Conservation (phyloP, 2,797 vertebrate species). For the Betta splendens region DNA sequence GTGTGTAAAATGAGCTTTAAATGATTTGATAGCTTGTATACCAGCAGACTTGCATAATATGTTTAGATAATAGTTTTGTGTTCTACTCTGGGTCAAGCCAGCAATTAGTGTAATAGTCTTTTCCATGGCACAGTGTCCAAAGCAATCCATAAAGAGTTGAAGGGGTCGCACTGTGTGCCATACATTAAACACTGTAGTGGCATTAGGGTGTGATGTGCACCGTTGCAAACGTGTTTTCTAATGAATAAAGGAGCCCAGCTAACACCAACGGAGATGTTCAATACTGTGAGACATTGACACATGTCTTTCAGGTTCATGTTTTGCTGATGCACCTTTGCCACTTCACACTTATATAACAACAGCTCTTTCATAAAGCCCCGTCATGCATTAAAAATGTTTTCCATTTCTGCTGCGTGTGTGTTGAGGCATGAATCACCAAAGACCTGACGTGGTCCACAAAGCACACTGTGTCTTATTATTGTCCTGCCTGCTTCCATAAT, state of each 20-base stretch:
- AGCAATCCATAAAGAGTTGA: slow-evolving; percentile 32
- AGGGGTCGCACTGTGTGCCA: slow-evolving; percentile 16
- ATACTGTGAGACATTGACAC: too few relatives aligned
- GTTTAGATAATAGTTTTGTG: slow-evolving; percentile 42
- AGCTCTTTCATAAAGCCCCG: slow-evolving; percentile 38
- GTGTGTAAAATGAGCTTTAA: slow-evolving; percentile 39
- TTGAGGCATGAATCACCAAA: slow-evolving; percentile 42
- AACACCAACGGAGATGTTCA: slow-evolving; percentile 10
- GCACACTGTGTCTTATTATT: slow-evolving; percentile 36
- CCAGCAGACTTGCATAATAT: slow-evolving; percentile 17
- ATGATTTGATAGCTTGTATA: slow-evolving; percentile 43
- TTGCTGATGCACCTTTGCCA: slow-evolving; percentile 39
- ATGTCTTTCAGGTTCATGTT: slow-evolving; percentile 33
- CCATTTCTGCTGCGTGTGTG: slow-evolving; percentile 44
- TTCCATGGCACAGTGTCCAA: slow-evolving; percentile 30
- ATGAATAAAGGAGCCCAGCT: slow-evolving; percentile 1
- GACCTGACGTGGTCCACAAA: slow-evolving; percentile 46
- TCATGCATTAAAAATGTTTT: slow-evolving; percentile 65
- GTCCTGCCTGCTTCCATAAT: slow-evolving; percentile 36
- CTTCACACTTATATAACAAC: slow-evolving; percentile 57
- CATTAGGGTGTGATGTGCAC: slow-evolving; percentile 27
- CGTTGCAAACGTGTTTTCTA: slow-evolving; percentile 26
- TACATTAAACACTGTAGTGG: slow-evolving; percentile 26
- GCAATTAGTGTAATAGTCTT: slow-evolving; percentile 57
- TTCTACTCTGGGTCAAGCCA: slow-evolving; percentile 32